Evolutionary conservation across 2,113 vertebrate genomes (phyloP).

Genomic region (Apus apus): DNA sequence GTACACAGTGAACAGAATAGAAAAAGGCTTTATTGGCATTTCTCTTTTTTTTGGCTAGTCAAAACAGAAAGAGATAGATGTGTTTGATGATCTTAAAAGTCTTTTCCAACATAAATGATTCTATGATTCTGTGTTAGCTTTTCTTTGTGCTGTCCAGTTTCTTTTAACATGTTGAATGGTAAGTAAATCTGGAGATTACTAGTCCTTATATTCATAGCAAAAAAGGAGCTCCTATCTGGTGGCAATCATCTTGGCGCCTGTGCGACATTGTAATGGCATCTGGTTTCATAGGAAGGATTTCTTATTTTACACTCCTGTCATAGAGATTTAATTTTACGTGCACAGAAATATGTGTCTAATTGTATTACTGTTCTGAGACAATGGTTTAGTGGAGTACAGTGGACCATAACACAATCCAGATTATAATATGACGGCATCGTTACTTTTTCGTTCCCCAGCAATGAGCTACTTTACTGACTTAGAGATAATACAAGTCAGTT

Average conservation of each 20-base stretch:
- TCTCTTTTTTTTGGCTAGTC: background rate
- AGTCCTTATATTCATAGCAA: background rate
- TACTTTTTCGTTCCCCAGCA: background rate
- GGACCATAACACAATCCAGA: background rate
- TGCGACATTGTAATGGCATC: background rate
- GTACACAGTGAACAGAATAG: background rate
- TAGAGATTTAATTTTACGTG: background rate
- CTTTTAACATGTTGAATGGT: background rate
- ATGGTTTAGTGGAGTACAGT: background rate
- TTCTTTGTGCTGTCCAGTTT: background rate
- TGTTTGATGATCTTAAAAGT: background rate
- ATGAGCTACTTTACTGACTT: background rate
- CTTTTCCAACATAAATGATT: background rate
- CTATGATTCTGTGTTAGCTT: background rate
- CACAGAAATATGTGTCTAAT: background rate
- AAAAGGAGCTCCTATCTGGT: background rate
- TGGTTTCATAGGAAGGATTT: accelerated
- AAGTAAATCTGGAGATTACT: background rate
- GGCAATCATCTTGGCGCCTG: background rate
- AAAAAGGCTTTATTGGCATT: background rate
- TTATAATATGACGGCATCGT: background rate
- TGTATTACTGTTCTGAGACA: background rate
- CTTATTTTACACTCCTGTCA: background rate
- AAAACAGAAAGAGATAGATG: background rate
- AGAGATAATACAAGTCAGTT: background rate